Base-by-base conservation (phyloP, 2,113 vertebrate genomes). In the Marmota monax region DNA sequence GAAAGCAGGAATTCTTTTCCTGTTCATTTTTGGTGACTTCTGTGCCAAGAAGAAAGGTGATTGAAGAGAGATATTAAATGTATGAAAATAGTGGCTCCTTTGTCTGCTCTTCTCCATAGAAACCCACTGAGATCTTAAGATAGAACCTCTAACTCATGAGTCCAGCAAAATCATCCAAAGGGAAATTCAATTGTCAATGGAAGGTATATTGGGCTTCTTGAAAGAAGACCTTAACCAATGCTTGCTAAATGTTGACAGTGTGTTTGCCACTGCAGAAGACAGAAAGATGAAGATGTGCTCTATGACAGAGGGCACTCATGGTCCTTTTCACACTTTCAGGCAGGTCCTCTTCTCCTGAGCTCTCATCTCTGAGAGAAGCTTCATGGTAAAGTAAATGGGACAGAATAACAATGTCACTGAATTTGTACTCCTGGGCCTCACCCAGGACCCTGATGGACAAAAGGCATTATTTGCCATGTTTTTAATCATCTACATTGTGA, bases 361-460 rank as follows among this genome's bases (percentile, higher is more conserved):
- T 37, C 27, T 42, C 18, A 56, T 7, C 56, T 56, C 18, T 56
- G 56, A 88, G 39, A 16, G 14, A 79, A n/a, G 11, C 4, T 13
- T 48, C 18, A 16, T 0, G 51, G 37, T 84, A 94, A 8, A 88
- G 7, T 27, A 5, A 58, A 94, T 96, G 93, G 88, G n/a, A 79
- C 0, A 76, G 0, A 77, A 7, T 5, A 97, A 78, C 32, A 96
- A 96, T 90, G 89, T 97, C 12, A 95, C 94, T 42, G 95, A 96
- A 84, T 97, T 98, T 87, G 22, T 98, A 34, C 91, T 98, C 2
- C 58, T 97, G 39, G 96, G 97, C 27, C 92, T 98, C 25, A 97
- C 87, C 51, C 78, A 90, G 67, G 53, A 97, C 56, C 86, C 69
- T 42, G 25, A 29, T 10, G 42, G 82, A 0, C 92, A 97, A 78